Percentiles rank a stretch among this genome's conserved stretches.
Evolutionary conservation across 2,888 invertebrate genomes (phyloP).

Genomic region (Andricus quercusramuli): DNA sequence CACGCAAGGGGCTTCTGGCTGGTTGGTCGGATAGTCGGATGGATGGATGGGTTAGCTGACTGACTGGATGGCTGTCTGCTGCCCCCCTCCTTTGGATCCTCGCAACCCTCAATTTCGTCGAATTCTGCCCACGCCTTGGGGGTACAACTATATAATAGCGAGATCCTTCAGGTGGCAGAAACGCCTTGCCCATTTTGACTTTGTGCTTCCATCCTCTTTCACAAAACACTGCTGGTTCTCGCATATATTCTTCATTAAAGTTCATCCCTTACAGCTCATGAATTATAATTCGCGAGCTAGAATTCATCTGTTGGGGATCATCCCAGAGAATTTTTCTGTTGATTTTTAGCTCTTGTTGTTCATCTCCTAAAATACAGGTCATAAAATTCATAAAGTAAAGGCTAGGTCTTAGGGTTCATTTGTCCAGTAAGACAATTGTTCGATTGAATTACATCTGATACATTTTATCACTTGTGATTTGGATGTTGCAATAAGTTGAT

Average conservation of each 20-base stretch:
- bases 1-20: conserved; percentile 47
- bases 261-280: conserved; percentile 1
- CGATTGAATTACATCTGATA: no score
- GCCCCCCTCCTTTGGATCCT: conserved; percentile 42
- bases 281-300: background rate
- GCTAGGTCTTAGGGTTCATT: no score
- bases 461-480: no score
- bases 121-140: conserved; percentile 41
- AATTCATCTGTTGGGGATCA: background rate
- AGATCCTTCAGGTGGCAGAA: conserved; percentile 34
- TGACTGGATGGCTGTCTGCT: conserved; percentile 53
- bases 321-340: background rate
- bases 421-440: no score
- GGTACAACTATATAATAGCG: conserved; percentile 31
- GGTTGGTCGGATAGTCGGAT: conserved; percentile 48
- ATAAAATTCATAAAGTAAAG: no score
- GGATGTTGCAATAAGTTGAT: no score
- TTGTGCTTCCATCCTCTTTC: conserved; percentile 20
- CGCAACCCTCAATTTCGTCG: conserved; percentile 41
- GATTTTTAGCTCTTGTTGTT: no score
- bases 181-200: conserved; percentile 21
- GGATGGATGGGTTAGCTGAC: conserved; percentile 50
- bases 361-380: no score
- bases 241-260: background rate
- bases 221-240: conserved; percentile 6